These are phyloP conservation scores for Pteromalus puparum DNA, from an alignment of 1,140 invertebrate genomes.

Conservation along the genomic window DNA sequence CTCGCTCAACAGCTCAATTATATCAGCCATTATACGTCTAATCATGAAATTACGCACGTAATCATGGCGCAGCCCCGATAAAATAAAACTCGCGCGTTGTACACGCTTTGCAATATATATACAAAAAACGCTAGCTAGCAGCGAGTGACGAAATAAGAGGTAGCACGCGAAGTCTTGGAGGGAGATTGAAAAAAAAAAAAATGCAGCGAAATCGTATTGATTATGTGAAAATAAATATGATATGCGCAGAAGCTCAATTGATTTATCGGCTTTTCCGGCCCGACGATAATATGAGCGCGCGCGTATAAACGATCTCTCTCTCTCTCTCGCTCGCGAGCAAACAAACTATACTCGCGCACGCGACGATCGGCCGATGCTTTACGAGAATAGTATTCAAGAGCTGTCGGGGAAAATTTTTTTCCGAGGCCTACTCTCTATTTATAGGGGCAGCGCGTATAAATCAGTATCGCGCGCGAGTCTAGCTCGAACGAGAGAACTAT, in stretches of 20 bases:
- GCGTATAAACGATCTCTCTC: constrained; percentile 13
- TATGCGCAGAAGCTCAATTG: background rate
- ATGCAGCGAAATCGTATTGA: background rate
- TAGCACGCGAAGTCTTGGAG: background rate
- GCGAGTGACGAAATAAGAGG: background rate
- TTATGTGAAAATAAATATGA: constrained; percentile 4
- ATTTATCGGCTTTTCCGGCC: constrained; percentile 31
- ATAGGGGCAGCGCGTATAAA: background rate
- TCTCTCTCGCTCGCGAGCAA: background rate
- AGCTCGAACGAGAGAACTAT: background rate
- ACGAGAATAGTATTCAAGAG: constrained; percentile 40
- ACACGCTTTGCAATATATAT: no score
- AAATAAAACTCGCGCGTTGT: constrained; percentile 12
- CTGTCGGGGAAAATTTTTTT: constrained; percentile 1
- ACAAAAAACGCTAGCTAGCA: background rate
- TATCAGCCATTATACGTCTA: constrained; percentile 49
- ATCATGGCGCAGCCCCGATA: constrained; percentile 15
- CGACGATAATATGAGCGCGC: constrained; percentile 1
- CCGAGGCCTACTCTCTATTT: background rate
- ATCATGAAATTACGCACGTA: constrained; percentile 50
- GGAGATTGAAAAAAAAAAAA: background rate
- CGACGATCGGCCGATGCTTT: constrained; percentile 21
- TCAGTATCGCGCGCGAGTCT: constrained; percentile 2
- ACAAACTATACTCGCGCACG: constrained; percentile 32
- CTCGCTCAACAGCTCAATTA: constrained; percentile 47